Percentiles rank a stretch among this genome's conserved stretches.
These are phyloP conservation scores for Lordiphosa andalusiaca DNA, from an alignment of 2,888 invertebrate genomes.

Conservation along the genomic window DNA sequence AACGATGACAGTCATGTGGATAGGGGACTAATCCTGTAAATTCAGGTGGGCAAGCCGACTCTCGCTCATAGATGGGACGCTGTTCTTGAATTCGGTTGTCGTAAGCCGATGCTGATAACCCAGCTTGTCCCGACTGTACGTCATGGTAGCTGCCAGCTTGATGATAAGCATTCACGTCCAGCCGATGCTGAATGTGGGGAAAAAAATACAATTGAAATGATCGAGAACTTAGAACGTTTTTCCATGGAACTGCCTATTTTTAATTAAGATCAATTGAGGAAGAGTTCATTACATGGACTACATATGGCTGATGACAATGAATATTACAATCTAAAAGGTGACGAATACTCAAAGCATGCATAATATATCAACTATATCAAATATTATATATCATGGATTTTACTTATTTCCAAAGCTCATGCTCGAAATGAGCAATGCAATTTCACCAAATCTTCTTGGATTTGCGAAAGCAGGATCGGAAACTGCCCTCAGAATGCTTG, in stretches of 20 bases:
- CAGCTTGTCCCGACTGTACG: slow-evolving; percentile 20
- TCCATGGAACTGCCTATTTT: neutral
- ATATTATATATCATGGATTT: too few species aligned
- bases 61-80: slow-evolving; percentile 52
- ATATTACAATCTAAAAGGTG: too few species aligned
- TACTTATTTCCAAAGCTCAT: too few species aligned
- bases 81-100: slow-evolving; percentile 47
- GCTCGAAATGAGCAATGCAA: too few species aligned
- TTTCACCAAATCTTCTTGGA: too few species aligned
- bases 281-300: neutral
- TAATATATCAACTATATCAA: too few species aligned
- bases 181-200: slow-evolving; percentile 53
- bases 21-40: slow-evolving; percentile 83
- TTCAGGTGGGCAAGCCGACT: slow-evolving; percentile 80
- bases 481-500: too few species aligned
- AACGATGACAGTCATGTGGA: slow-evolving; percentile 84
- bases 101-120: slow-evolving; percentile 63
- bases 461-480: too few species aligned
- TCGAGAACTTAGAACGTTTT: neutral
- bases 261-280: slow-evolving; percentile 21
- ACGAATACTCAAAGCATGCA: too few species aligned
- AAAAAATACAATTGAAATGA: slow-evolving; percentile 14
- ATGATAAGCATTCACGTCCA: slow-evolving; percentile 69
- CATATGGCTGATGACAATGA: too few species aligned
- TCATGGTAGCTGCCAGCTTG: slow-evolving; percentile 52